phyloP scores from a whole-genome alignment of 2,888 invertebrate genomes.

The Nematopogon swammerdamellus region DNA sequence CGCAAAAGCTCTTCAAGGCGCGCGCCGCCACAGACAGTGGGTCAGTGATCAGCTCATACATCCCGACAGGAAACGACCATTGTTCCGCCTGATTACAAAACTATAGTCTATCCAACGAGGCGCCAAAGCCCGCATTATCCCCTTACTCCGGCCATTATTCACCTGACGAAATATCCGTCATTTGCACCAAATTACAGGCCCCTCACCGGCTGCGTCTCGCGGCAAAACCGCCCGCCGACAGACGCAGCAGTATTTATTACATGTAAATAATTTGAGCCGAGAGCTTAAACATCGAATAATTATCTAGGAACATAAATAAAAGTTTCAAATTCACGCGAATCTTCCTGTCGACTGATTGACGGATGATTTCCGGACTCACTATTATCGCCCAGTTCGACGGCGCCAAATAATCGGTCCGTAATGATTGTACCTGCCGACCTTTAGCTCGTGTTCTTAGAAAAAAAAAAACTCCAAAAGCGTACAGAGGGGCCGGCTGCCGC shows the following conservation, averaged over 20 bases:
- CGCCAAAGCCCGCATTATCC: neutral
- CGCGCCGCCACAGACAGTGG: no score
- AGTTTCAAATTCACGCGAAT: conserved; percentile 15
- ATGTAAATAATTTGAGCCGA: neutral
- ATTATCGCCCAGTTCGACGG: neutral
- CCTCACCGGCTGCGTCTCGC: neutral
- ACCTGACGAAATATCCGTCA: neutral
- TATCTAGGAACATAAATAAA: neutral
- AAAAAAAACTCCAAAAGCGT: neutral
- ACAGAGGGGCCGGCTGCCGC: no score
- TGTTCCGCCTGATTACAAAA: neutral
- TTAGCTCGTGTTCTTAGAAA: neutral
- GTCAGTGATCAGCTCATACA: no score
- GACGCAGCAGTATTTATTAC: neutral
- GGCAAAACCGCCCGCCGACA: neutral
- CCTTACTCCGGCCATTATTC: neutral
- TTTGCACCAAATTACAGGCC: neutral
- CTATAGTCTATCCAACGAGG: neutral
- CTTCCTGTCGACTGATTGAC: conserved; percentile 26
- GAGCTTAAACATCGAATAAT: neutral
- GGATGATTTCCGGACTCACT: conserved; percentile 15
- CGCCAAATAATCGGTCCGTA: neutral
- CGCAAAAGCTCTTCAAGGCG: no score
- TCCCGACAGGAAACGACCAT: neutral
- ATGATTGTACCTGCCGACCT: neutral